Conservation (phyloP, 2,797 vertebrate species). For the Molossus molossus region DNA sequence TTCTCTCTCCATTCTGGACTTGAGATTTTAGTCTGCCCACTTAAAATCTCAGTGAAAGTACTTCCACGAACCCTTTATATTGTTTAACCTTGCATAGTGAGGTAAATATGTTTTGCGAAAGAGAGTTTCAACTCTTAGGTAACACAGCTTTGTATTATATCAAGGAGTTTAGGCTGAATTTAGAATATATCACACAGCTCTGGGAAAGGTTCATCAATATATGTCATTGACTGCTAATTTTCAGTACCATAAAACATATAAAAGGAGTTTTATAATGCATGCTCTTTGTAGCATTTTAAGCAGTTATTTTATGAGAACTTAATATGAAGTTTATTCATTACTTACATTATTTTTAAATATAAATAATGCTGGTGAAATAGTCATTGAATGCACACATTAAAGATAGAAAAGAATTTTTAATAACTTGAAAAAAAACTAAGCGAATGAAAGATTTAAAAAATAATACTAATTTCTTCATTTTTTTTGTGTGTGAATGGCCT, state of each 20-base stretch:
- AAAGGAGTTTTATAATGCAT: neutral
- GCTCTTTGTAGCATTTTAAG: conserved; percentile 52
- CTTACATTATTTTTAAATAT: conserved; percentile 28
- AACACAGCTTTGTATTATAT: neutral
- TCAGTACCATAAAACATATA: neutral
- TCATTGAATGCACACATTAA: neutral
- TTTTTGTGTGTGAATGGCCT: neutral
- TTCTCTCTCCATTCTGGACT: neutral
- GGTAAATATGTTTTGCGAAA: neutral
- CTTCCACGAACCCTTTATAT: neutral
- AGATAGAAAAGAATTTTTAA: neutral
- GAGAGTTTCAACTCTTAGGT: neutral
- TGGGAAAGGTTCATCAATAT: neutral
- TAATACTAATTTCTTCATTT: neutral
- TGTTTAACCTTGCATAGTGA: neutral
- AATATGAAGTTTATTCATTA: neutral
- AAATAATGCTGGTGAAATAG: conserved; percentile 13
- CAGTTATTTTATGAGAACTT: conserved; percentile 24
- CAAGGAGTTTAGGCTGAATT: neutral
- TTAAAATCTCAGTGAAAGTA: neutral
- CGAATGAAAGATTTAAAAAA: neutral
- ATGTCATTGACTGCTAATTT: neutral
- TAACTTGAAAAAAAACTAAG: conserved; percentile 32
- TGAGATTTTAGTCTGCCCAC: neutral
- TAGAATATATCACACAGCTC: neutral